phyloP scores from a whole-genome alignment of 2,888 invertebrate genomes.

The Drosophila peninsularis region DNA sequence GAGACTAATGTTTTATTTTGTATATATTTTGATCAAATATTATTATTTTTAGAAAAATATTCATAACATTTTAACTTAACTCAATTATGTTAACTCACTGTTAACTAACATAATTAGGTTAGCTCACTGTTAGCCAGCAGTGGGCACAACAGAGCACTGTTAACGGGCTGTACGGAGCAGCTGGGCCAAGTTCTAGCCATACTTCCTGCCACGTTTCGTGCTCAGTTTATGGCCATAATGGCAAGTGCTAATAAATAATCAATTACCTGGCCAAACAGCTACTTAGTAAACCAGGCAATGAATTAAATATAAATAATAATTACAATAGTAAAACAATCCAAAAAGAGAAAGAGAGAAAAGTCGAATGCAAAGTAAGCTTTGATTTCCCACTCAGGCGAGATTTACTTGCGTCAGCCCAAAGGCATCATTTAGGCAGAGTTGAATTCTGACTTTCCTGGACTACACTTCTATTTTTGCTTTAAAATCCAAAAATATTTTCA shows the following conservation, averaged over 20 bases:
- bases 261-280: background rate
- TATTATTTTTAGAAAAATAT: no score
- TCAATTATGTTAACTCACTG: no score
- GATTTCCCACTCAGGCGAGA: background rate
- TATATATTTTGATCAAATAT: no score
- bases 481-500: background rate
- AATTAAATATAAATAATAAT: slow-evolving; percentile 1
- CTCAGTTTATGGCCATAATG: background rate
- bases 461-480: background rate
- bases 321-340: slow-evolving; percentile 2
- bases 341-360: background rate
- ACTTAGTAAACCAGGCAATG: background rate
- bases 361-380: background rate
- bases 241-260: slow-evolving; percentile 3
- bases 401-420: background rate
- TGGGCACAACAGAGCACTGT: no score
- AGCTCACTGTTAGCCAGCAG: no score
- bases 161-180: no score
- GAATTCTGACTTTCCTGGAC: background rate
- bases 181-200: background rate
- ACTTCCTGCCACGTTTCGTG: background rate
- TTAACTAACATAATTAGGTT: no score
- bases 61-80: no score
- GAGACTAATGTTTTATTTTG: no score
- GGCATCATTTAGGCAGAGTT: accelerated